phyloP scores from a whole-genome alignment of 2,113 vertebrate species.

The Eleginops maclovinus region DNA sequence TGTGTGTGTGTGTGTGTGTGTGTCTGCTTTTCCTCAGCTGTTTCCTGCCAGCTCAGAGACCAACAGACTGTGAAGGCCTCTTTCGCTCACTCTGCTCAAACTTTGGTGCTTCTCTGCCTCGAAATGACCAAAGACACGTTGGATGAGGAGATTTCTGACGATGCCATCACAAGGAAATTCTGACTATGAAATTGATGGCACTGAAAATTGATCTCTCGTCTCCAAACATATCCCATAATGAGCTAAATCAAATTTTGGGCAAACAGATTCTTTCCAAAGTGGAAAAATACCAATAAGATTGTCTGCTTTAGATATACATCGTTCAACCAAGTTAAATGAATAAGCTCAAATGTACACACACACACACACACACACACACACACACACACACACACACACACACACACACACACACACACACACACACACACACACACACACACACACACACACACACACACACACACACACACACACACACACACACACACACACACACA shows the following conservation, averaged over 20 bases:
- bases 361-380: constrained; percentile 14
- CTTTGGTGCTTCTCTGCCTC: constrained; percentile 41
- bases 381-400: constrained; percentile 16
- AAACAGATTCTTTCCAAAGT: constrained; percentile 28
- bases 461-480: constrained; percentile 1
- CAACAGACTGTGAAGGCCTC: constrained; percentile 79
- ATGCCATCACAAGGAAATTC: constrained; percentile 42
- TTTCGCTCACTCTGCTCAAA: constrained; percentile 33
- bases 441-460: constrained; percentile 13
- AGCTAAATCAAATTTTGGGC: constrained; percentile 22
- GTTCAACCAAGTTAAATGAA: constrained; percentile 4
- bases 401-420: background rate
- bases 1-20: constrained; percentile 35
- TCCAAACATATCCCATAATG: background rate
- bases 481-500: constrained; percentile 8
- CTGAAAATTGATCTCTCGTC: constrained; percentile 19
- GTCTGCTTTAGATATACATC: constrained; percentile 26
- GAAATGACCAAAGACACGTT: constrained; percentile 44
- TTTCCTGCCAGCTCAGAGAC: constrained; percentile 80
- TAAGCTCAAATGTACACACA: background rate
- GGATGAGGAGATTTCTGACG: constrained; percentile 7
- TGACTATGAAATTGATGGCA: constrained; percentile 28
- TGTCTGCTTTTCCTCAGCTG: constrained; percentile 86
- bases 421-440: constrained; percentile 9
- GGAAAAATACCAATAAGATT: constrained; percentile 5